Percentiles rank a stretch among this genome's conserved stretches.
Evolutionary conservation across 2,888 invertebrate genomes (phyloP).

Genomic region (Lamellibrachia columna): DNA sequence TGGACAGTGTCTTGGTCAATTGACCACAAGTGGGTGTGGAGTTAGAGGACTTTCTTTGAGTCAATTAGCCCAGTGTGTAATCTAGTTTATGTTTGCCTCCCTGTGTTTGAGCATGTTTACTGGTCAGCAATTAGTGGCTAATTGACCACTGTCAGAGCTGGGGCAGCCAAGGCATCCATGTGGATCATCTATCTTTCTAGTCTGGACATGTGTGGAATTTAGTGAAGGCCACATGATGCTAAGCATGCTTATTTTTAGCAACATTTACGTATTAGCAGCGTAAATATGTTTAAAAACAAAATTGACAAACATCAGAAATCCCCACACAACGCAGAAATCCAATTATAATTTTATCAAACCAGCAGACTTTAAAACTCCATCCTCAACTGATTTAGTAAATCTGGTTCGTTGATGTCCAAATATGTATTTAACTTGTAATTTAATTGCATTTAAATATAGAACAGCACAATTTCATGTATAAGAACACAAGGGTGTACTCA

Average conservation of each 20-base stretch:
- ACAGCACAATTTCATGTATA: neutral
- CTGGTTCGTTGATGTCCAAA: too few species aligned
- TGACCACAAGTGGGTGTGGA: neutral
- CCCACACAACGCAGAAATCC: too few species aligned
- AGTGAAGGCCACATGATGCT: neutral
- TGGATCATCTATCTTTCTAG: neutral
- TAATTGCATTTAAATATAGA: too few species aligned
- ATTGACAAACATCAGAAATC: too few species aligned
- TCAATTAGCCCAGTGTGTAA: neutral
- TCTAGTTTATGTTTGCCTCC: neutral
- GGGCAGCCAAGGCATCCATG: neutral
- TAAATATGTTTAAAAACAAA: too few species aligned
- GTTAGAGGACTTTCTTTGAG: neutral
- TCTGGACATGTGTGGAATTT: neutral
- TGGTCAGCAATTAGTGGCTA: neutral
- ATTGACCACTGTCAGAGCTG: neutral
- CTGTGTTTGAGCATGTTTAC: neutral
- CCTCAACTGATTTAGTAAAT: too few species aligned
- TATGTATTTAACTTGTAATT: too few species aligned
- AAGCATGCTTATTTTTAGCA: neutral
- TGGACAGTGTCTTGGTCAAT: neutral
- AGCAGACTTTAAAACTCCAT: too few species aligned
- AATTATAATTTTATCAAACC: too few species aligned
- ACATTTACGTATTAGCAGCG: neutral
- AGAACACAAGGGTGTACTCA: slow-evolving; percentile 22